Conservation (phyloP, 2,113 vertebrate species). For the Sceloporus tristichus region DNA sequence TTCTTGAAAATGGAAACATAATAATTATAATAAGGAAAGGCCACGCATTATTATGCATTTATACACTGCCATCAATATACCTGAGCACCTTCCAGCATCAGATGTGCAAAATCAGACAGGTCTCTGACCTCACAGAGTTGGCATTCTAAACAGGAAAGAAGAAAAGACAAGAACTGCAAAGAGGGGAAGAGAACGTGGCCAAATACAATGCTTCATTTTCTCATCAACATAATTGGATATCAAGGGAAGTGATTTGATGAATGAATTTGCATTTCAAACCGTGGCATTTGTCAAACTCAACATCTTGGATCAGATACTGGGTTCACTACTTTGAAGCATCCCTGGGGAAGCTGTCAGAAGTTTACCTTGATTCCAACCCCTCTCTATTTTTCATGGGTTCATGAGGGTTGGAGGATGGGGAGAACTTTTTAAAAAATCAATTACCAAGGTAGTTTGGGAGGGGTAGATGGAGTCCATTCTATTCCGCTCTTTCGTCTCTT, state of each 20-base stretch:
- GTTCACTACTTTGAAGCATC: constrained; percentile 66
- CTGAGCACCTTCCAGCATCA: not conserved
- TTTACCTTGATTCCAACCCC: constrained; percentile 47
- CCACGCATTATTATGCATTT: not conserved
- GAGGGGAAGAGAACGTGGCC: not conserved
- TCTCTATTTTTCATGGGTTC: constrained; percentile 28
- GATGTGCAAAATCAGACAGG: not conserved
- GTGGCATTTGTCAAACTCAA: constrained; percentile 45
- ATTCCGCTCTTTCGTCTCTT: constrained; percentile 55
- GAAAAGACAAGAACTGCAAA: not conserved
- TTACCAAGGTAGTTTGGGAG: constrained; percentile 64
- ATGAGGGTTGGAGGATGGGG: not conserved
- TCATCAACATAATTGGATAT: constrained; percentile 57
- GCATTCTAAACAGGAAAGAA: not conserved
- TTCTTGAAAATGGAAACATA: not conserved
- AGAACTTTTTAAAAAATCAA: constrained; percentile 52
- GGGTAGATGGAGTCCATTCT: constrained; percentile 45
- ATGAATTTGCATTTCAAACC: constrained; percentile 74
- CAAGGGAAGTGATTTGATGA: constrained; percentile 62
- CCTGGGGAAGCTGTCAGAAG: constrained; percentile 33
- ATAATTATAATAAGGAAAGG: not conserved
- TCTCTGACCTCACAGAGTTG: not conserved
- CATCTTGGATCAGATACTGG: constrained; percentile 55
- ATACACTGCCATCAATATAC: not conserved
- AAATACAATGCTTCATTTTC: not conserved